Conservation (phyloP, 2,113 vertebrate species). For the Poeciliopsis occidentalis region DNA sequence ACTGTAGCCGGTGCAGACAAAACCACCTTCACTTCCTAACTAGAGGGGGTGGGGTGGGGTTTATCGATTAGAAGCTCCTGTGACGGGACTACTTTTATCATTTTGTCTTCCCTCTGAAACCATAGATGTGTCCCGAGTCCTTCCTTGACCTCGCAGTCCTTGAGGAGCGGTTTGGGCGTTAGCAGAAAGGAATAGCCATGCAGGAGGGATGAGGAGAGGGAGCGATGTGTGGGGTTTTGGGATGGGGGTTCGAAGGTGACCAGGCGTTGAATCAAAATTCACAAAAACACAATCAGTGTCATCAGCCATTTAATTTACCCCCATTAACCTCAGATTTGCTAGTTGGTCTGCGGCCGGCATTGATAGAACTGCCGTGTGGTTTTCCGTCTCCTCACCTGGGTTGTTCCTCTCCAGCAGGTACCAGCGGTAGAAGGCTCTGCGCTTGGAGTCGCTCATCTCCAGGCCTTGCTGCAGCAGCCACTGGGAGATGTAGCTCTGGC, state of each 20-base stretch:
- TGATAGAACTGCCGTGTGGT: conserved; percentile 1
- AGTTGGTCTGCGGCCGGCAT: not conserved
- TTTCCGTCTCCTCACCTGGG: conserved; percentile 75
- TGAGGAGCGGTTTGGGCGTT: conserved; percentile 48
- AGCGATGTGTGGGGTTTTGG: not conserved
- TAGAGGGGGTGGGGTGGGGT: conserved; percentile 30
- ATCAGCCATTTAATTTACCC: conserved; percentile 19
- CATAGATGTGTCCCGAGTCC: conserved; percentile 61
- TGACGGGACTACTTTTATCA: conserved; percentile 59
- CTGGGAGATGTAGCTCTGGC: conserved; percentile 87
- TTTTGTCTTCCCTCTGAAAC: conserved; percentile 50
- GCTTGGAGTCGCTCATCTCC: conserved; percentile 87
- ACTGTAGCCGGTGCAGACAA: conserved; percentile 44
- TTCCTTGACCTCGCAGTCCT: conserved; percentile 50
- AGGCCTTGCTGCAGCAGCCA: conserved; percentile 86
- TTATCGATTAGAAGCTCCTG: conserved; percentile 68
- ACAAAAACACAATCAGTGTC: conserved; percentile 6
- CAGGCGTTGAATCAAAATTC: conserved; percentile 41
- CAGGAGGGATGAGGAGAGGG: conserved; percentile 21
- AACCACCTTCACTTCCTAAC: conserved; percentile 55
- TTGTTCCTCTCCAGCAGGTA: conserved; percentile 85
- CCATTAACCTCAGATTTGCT: conserved; percentile 31
- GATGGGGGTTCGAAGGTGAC: conserved; percentile 24
- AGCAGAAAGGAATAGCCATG: conserved; percentile 55
- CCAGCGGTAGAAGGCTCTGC: conserved; percentile 86